These are phyloP conservation scores for Troides oblongomaculatus DNA, from an alignment of 2,888 invertebrate species.

Conservation along the genomic window DNA sequence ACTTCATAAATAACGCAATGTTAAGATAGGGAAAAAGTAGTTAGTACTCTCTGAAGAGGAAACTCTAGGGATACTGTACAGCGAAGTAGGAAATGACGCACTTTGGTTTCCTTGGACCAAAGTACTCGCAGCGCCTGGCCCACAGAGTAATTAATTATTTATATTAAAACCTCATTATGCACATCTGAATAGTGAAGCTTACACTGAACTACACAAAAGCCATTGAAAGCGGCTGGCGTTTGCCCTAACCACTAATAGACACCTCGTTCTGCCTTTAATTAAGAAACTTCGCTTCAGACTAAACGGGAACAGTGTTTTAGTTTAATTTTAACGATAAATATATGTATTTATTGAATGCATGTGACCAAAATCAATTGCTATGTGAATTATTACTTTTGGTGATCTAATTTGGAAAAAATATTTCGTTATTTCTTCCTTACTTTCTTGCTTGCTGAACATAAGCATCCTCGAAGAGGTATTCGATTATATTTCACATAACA, in stretches of 20 bases:
- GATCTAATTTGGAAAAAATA: too few species aligned
- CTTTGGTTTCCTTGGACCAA: not conserved
- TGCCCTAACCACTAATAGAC: constrained; percentile 11
- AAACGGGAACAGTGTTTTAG: not conserved
- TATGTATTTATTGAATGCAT: not conserved
- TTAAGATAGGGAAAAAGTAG: not conserved
- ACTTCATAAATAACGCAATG: too few species aligned
- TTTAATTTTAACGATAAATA: not conserved
- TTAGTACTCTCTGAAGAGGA: not conserved
- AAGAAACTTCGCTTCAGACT: constrained; percentile 13
- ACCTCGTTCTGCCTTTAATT: constrained; percentile 16
- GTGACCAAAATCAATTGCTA: not conserved
- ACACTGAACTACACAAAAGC: constrained; percentile 1
- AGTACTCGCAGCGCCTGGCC: not conserved
- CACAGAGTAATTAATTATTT: constrained; percentile 6
- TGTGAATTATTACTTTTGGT: too few species aligned
- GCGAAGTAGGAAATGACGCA: not conserved
- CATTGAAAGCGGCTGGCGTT: constrained; percentile 1
- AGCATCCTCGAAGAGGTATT: too few species aligned
- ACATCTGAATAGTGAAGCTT: not conserved
- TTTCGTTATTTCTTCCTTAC: too few species aligned
- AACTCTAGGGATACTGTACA: not conserved
- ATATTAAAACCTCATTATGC: not conserved
- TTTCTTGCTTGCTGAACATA: too few species aligned
- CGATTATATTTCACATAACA: too few species aligned